Evolutionary conservation across 2,888 invertebrate genomes (phyloP).

Genomic region (Drosophila subsilvestris): DNA sequence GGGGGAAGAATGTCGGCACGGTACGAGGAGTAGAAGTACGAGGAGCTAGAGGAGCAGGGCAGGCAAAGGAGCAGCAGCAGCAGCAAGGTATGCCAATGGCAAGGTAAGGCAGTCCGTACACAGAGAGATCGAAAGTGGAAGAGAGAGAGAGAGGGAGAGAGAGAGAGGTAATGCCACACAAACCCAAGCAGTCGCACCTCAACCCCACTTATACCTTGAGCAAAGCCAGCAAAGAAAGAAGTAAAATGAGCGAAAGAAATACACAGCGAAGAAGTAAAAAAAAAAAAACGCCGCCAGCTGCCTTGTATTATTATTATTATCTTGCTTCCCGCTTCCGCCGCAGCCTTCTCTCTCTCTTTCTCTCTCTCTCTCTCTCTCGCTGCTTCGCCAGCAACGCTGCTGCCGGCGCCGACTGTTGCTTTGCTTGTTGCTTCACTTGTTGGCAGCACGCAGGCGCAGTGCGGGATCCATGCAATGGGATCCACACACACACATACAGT

Average conservation of each 20-base stretch:
- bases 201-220: background rate
- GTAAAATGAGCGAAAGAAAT: constrained; percentile 5
- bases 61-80: background rate
- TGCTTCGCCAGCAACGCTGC: constrained; percentile 17
- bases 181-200: background rate
- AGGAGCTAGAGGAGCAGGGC: background rate
- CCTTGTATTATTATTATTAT: constrained; percentile 44
- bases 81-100: background rate
- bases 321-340: constrained; percentile 42
- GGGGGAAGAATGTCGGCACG: background rate
- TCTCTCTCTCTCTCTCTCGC: constrained; percentile 21
- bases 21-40: background rate
- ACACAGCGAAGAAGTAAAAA: constrained; percentile 11
- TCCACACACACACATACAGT: constrained; percentile 52
- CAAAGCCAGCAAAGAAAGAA: constrained; percentile 4
- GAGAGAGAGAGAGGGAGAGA: background rate
- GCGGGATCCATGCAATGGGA: constrained; percentile 54
- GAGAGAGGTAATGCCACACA: background rate
- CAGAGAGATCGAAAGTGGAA: too few relatives aligned
- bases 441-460: constrained; percentile 65
- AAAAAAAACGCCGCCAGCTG: constrained; percentile 60
- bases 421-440: constrained; percentile 77
- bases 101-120: background rate
- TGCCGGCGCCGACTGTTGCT: constrained; percentile 34
- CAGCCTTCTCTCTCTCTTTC: constrained; percentile 19